Base-by-base conservation (phyloP, 2,888 invertebrate species). In the Hyposoter didymator region DNA sequence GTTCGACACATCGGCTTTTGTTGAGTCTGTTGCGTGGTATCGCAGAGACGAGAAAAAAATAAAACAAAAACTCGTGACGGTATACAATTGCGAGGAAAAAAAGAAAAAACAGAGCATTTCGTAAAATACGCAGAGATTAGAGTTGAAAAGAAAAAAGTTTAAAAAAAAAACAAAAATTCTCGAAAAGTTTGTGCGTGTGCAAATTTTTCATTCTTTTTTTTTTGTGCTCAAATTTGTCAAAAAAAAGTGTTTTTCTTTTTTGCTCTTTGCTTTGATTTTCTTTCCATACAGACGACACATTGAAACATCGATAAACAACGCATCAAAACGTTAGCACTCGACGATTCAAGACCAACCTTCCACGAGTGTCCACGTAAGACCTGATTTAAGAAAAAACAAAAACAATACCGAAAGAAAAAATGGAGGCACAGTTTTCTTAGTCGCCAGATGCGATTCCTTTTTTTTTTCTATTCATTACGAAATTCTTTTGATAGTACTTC, bases 321-420 rank as follows among this genome's bases (percentile, higher is more conserved):
- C 22, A 55, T 78, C 55, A 94, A 93, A 92, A 94, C 93, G 94
- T 94, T 94, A 93, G 90, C 89, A 78, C 80, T 83, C 88, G 87
- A 88, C 89, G 90, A 89, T 89, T 90, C 91, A 92, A 92, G 94
- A 96, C 95, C 95, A 95, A 96, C 96, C 96, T 96, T 96, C 95
- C 95, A 95, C 93, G 95, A 94, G 94, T 95, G 94, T 95, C 96
- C 96, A 91, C 95, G 95, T 94, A 95, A 96, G 95, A 95, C 96
- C 96, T 96, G 88, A 86, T 81, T 84, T 86, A 82, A 87, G 84
- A 87, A 84, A 92, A 39, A 39, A 39, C 39, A 39, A 76, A 66
- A 69, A 78, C 17, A 89, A 87, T 87, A 90, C 90, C 78, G 72
- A 76, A 85, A 70, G 69, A 91, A 89, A 90, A 90, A 89, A 90